Evolutionary conservation across 2,888 invertebrate species (phyloP).

Genomic region (Melanostoma mellinum): DNA sequence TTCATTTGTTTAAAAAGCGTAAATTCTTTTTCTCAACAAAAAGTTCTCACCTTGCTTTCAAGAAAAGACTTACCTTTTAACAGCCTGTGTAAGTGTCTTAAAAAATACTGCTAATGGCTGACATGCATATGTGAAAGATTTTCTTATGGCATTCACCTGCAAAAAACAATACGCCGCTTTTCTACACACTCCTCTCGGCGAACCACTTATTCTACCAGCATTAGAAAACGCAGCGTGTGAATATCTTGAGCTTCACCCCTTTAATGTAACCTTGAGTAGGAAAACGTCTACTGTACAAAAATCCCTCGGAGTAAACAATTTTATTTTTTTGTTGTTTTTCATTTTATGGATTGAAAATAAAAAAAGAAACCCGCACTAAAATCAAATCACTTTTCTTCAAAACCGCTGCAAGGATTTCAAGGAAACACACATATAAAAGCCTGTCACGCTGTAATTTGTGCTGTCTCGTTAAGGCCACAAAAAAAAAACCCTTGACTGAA

Average conservation of each 20-base stretch:
- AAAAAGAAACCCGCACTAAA: slow-evolving; percentile 39
- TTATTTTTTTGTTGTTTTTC: slow-evolving; percentile 1
- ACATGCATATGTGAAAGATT: not conserved
- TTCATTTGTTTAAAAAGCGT: too few relatives aligned
- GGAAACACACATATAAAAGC: slow-evolving; percentile 23
- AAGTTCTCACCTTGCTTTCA: too few relatives aligned
- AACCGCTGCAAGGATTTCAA: slow-evolving; percentile 13
- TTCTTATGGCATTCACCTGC: not conserved
- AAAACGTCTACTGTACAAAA: not conserved
- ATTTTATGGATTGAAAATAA: slow-evolving; percentile 14
- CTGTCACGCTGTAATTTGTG: slow-evolving; percentile 27
- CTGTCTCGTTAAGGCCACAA: slow-evolving; percentile 5
- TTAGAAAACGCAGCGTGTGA: too few relatives aligned
- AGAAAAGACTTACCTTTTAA: too few relatives aligned
- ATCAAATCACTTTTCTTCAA: slow-evolving; percentile 30
- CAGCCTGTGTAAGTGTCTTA: too few relatives aligned
- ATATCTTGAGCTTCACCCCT: too few relatives aligned
- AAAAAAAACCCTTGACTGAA: slow-evolving; percentile 43
- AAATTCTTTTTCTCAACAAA: too few relatives aligned
- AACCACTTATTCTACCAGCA: not conserved
- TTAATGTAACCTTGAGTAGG: too few relatives aligned
- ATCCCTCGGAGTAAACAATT: slow-evolving; percentile 11
- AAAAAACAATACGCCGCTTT: not conserved
- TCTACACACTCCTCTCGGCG: not conserved
- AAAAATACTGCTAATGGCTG: not conserved